phyloP scores from a whole-genome alignment of 2,113 vertebrate genomes.

The Etia nguti region DNA sequence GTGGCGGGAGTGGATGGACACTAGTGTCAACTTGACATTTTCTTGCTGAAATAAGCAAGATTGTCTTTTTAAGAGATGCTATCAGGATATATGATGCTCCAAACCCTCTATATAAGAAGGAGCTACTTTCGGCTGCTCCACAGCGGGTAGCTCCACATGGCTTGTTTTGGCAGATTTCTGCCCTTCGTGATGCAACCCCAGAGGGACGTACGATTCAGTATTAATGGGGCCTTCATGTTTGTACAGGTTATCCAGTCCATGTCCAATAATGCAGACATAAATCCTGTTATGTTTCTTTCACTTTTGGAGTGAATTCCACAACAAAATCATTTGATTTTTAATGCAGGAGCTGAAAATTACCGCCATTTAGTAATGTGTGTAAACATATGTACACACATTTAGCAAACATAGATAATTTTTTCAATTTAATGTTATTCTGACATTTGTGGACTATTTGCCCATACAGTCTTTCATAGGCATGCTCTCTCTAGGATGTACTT shows the following conservation, averaged over 20 bases:
- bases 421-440: neutral
- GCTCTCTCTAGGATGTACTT: neutral
- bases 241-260: neutral
- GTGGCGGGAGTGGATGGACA: fast-evolving
- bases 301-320: neutral
- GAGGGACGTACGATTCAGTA: neutral
- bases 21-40: neutral
- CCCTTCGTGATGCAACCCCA: neutral
- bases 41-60: neutral
- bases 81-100: neutral
- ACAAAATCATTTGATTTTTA: neutral
- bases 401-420: neutral
- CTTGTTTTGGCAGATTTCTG: neutral
- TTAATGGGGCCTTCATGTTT: neutral
- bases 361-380: neutral
- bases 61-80: neutral
- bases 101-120: neutral
- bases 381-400: neutral
- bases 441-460: neutral
- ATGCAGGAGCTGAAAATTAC: neutral
- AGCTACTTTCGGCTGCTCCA: neutral
- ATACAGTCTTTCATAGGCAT: neutral
- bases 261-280: neutral
- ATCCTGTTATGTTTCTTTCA: neutral
- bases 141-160: fast-evolving